Percentiles rank a stretch among this genome's conserved stretches.
phyloP scores from a whole-genome alignment of 2,888 invertebrate genomes.

The Alloplasta piceator region DNA sequence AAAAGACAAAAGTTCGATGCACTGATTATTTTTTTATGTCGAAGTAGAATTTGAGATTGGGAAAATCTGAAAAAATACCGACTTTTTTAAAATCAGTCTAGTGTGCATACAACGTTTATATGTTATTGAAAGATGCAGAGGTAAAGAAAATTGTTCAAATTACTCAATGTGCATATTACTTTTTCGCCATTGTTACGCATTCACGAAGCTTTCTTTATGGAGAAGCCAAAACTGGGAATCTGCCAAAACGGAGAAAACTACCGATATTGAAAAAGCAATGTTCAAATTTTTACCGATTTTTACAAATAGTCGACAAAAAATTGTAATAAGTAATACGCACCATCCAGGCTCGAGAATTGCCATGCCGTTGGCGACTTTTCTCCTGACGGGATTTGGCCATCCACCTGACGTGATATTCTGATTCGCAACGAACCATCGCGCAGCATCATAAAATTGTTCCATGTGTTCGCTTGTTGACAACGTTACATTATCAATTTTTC shows the following conservation, averaged over 20 bases:
- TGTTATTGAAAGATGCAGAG: too few species aligned
- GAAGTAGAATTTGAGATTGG: too few species aligned
- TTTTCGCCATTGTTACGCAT: too few species aligned
- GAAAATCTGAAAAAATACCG: too few species aligned
- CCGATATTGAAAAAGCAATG: too few species aligned
- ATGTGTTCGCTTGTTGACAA: conserved; percentile 93
- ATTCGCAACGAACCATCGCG: conserved; percentile 94
- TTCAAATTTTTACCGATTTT: background rate
- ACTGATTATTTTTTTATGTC: too few species aligned
- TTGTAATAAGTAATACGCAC: conserved; percentile 82
- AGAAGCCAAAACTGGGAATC: background rate
- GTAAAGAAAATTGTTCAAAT: too few species aligned
- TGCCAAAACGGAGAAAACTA: background rate
- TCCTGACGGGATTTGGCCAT: conserved; percentile 95
- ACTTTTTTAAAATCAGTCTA: too few species aligned
- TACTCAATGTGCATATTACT: too few species aligned
- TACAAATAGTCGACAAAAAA: conserved; percentile 4
- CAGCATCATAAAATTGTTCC: conserved; percentile 95
- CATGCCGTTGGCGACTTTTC: conserved; percentile 90
- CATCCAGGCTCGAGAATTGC: conserved; percentile 93
- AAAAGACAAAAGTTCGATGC: too few species aligned
- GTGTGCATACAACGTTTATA: too few species aligned
- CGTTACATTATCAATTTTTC: conserved; percentile 91
- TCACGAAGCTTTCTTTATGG: too few species aligned
- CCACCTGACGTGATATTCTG: conserved; percentile 95